A percentile compares a stretch with the other conserved stretches of the same genome.
phyloP scores from a whole-genome alignment of 1,140 invertebrate genomes.

The Papilio machaon region DNA sequence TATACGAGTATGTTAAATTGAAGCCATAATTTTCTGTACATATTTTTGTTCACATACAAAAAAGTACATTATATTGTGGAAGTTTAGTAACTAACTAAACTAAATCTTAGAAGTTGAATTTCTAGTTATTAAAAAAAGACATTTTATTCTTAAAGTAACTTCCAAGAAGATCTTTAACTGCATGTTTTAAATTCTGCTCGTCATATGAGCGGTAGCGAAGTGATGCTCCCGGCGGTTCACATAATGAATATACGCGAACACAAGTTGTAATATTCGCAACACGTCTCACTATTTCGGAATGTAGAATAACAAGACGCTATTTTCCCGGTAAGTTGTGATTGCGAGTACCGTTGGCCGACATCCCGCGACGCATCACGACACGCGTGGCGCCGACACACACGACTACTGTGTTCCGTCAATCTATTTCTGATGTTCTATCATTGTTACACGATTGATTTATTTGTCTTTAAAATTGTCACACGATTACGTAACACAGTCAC shows the following conservation, averaged over 20 bases:
- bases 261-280: slow-evolving; percentile 50
- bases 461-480: slow-evolving; percentile 13
- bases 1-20: not conserved
- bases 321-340: slow-evolving; percentile 73
- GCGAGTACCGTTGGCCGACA: slow-evolving; percentile 65
- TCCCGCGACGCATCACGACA: slow-evolving; percentile 48
- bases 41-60: not conserved
- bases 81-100: not conserved
- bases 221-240: slow-evolving; percentile 25
- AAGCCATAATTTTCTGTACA: not conserved
- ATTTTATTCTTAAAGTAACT: slow-evolving; percentile 19
- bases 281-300: slow-evolving; percentile 62
- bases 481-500: not conserved
- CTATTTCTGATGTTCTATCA: slow-evolving; percentile 18
- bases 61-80: not conserved
- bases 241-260: slow-evolving; percentile 24
- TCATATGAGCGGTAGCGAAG: slow-evolving; percentile 17
- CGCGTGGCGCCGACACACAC: slow-evolving; percentile 26
- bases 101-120: not conserved
- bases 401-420: slow-evolving; percentile 24
- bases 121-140: slow-evolving; percentile 1
- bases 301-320: slow-evolving; percentile 60
- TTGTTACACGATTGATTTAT: not conserved
- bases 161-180: slow-evolving; percentile 19
- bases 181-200: slow-evolving; percentile 15